phyloP scores from a whole-genome alignment of 2,888 invertebrate species.

The Mantis religiosa region DNA sequence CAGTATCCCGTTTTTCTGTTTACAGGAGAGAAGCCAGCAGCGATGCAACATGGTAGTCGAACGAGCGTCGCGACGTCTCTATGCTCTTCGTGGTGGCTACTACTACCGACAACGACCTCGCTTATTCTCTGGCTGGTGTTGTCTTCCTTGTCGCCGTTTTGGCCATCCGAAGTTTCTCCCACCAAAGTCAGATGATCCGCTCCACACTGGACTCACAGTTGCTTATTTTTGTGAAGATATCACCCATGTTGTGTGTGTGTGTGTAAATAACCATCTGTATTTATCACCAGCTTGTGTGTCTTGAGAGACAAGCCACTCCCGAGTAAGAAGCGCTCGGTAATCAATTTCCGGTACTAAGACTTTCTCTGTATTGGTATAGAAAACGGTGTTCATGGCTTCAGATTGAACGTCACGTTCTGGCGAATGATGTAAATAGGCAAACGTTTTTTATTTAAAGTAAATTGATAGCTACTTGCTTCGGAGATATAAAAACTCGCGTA shows the following conservation, averaged over 20 bases:
- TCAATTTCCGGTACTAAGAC: neutral
- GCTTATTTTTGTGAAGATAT: neutral
- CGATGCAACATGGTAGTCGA: conserved; percentile 64
- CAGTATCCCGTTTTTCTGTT: conserved; percentile 33
- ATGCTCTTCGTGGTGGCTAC: neutral
- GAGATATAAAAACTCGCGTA: neutral
- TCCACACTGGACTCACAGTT: neutral
- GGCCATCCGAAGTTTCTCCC: neutral
- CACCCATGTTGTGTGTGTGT: neutral
- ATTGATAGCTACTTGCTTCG: neutral
- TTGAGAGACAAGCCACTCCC: neutral
- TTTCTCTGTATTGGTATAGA: neutral
- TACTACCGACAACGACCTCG: neutral
- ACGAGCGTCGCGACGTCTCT: neutral
- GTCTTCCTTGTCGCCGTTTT: neutral
- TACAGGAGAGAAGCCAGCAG: conserved; percentile 75
- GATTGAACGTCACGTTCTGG: neutral
- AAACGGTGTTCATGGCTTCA: neutral
- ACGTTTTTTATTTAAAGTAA: too few relatives aligned
- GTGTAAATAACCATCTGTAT: neutral
- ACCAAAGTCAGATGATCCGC: neutral
- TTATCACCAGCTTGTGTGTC: neutral
- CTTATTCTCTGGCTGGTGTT: neutral
- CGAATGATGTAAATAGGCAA: neutral
- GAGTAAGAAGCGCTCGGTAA: neutral